Conservation (phyloP, 2,888 invertebrate genomes). For the Tetheella fluctuosa region DNA sequence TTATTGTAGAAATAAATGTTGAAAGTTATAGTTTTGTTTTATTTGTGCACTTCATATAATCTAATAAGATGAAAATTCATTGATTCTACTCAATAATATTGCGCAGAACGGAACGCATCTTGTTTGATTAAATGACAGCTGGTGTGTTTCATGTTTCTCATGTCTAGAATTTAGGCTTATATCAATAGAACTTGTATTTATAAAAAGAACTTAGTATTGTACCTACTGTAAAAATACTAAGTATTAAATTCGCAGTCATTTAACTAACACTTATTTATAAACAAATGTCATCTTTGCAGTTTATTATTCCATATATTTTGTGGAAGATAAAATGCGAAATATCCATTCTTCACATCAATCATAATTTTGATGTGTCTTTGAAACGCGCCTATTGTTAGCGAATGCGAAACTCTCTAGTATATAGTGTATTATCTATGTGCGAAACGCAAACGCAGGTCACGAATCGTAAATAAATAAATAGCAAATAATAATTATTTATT, state of each 20-base stretch:
- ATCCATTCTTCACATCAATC: neutral
- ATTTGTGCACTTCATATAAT: conserved; percentile 13
- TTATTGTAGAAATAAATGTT: conserved; percentile 63
- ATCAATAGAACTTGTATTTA: neutral
- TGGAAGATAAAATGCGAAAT: too few species aligned
- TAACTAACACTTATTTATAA: neutral
- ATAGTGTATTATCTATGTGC: too few species aligned
- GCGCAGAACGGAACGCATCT: neutral
- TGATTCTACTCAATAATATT: neutral
- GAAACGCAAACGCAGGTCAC: neutral
- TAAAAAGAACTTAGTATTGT: too few species aligned
- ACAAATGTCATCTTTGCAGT: too few species aligned
- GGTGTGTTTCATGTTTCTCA: neutral
- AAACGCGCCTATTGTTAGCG: neutral
- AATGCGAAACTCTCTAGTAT: too few species aligned
- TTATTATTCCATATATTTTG: too few species aligned
- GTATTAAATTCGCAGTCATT: neutral
- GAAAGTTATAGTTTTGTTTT: conserved; percentile 27
- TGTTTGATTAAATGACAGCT: neutral
- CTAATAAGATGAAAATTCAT: neutral
- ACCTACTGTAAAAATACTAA: too few species aligned
- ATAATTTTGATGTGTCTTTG: neutral
- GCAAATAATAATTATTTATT: neutral
- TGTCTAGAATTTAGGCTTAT: neutral
- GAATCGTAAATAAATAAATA: conserved; percentile 7